Evolutionary conservation across 2,113 vertebrate genomes (phyloP).

Genomic region (Orthonyx spaldingii): DNA sequence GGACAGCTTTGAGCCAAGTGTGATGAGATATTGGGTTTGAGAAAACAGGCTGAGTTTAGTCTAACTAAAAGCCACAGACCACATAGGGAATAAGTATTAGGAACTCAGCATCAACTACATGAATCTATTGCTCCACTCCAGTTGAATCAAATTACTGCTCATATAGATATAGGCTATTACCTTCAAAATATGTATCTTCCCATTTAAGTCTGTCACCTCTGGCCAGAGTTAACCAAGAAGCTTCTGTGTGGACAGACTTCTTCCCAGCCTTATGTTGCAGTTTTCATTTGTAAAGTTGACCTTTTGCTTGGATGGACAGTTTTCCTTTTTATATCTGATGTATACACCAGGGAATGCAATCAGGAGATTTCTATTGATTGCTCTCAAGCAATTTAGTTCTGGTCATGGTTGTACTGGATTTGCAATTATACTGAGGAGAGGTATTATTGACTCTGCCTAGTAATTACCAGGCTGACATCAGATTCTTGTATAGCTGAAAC

Average conservation of each 20-base stretch:
- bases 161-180: not conserved
- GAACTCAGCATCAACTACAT: not conserved
- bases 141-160: not conserved
- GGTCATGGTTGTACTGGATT: slow-evolving; percentile 79
- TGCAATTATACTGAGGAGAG: slow-evolving; percentile 78
- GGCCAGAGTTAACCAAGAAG: not conserved
- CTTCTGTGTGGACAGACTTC: slow-evolving; percentile 1
- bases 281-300: slow-evolving; percentile 74
- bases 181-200: not conserved
- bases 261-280: slow-evolving; percentile 27
- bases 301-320: slow-evolving; percentile 73
- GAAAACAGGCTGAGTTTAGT: not conserved
- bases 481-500: slow-evolving; percentile 65
- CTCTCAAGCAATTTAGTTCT: slow-evolving; percentile 79
- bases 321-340: slow-evolving; percentile 73
- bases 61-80: not conserved
- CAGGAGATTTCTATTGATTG: slow-evolving; percentile 78
- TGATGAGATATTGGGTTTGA: not conserved
- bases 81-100: not conserved
- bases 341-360: slow-evolving; percentile 68
- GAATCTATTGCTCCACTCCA: not conserved
- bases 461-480: slow-evolving; percentile 76
- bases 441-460: slow-evolving; percentile 76
- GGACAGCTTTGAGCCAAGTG: rapidly evolving
- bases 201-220: not conserved